phyloP scores from a whole-genome alignment of 2,888 invertebrate species.

The Cosmorhoe ocellata region DNA sequence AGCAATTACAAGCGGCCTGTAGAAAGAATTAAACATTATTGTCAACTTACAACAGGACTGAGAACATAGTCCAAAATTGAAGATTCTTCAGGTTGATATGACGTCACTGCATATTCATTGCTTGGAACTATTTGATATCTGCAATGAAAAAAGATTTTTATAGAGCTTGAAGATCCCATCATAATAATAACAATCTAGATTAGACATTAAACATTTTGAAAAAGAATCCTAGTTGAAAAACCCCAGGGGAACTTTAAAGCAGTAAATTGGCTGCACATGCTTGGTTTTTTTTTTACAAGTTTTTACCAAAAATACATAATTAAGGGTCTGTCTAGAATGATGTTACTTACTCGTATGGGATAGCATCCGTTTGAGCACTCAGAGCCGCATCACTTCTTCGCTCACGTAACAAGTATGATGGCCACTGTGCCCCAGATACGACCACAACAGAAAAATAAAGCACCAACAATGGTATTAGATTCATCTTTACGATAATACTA shows the following conservation, averaged over 20 bases:
- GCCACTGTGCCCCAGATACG: constrained; percentile 22
- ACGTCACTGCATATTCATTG: constrained; percentile 36
- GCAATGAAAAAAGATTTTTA: constrained; percentile 2
- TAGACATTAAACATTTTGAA: no score
- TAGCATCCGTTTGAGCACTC: constrained; percentile 6
- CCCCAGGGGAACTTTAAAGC: no score
- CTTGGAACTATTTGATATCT: constrained; percentile 34
- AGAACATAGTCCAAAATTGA: constrained; percentile 41
- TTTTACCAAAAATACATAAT: no score
- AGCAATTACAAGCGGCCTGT: no score
- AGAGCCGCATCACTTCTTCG: constrained; percentile 21
- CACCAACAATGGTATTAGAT: constrained; percentile 3
- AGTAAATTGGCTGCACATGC: no score
- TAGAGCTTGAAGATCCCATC: no score
- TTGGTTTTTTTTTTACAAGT: no score
- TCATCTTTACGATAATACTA: constrained; percentile 18
- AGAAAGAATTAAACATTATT: no score
- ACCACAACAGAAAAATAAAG: constrained; percentile 13
- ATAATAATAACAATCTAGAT: no score
- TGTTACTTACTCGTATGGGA: constrained; percentile 28
- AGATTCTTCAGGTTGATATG: constrained; percentile 32
- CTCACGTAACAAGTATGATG: constrained; percentile 34
- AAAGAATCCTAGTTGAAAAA: no score
- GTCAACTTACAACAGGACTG: constrained; percentile 44
- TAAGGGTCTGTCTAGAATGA: no score